Conservation (phyloP, 2,797 vertebrate species). For the Smutsia gigantea region DNA sequence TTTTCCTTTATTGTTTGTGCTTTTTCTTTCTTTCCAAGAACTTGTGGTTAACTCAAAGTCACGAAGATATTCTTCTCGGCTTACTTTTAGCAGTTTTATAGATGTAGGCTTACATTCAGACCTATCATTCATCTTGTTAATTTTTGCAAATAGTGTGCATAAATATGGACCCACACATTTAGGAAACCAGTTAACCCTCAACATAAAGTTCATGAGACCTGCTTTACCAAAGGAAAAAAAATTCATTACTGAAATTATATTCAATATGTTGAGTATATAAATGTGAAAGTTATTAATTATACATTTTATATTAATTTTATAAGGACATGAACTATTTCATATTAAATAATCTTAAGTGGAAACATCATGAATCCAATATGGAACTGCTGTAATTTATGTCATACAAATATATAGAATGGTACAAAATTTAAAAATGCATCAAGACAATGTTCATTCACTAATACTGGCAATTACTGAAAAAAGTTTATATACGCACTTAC, state of each 20-base stretch:
- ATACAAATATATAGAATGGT: conserved; percentile 18
- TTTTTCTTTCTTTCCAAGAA: conserved; percentile 30
- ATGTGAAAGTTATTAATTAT: conserved; percentile 19
- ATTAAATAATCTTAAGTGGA: conserved; percentile 30
- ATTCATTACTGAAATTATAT: conserved; percentile 34
- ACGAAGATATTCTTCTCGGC: neutral
- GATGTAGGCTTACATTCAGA: conserved; percentile 2
- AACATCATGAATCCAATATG: conserved; percentile 9
- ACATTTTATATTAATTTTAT: conserved; percentile 20
- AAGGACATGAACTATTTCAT: neutral
- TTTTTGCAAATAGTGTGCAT: neutral
- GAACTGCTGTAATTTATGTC: conserved; percentile 18
- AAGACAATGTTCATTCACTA: conserved; percentile 45
- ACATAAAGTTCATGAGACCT: neutral
- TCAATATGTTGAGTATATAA: neutral
- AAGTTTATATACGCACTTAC: neutral
- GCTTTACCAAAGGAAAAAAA: conserved; percentile 7
- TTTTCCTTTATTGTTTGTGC: neutral
- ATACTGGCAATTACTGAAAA: conserved; percentile 27
- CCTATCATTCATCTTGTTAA: neutral
- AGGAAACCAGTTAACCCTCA: neutral
- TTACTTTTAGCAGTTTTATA: neutral
- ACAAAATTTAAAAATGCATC: conserved; percentile 10
- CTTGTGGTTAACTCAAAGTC: neutral
- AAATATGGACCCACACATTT: neutral